Percentiles rank a stretch among this genome's conserved stretches.
phyloP scores from a whole-genome alignment of 2,797 vertebrate genomes.

The Notamacropus eugenii region DNA sequence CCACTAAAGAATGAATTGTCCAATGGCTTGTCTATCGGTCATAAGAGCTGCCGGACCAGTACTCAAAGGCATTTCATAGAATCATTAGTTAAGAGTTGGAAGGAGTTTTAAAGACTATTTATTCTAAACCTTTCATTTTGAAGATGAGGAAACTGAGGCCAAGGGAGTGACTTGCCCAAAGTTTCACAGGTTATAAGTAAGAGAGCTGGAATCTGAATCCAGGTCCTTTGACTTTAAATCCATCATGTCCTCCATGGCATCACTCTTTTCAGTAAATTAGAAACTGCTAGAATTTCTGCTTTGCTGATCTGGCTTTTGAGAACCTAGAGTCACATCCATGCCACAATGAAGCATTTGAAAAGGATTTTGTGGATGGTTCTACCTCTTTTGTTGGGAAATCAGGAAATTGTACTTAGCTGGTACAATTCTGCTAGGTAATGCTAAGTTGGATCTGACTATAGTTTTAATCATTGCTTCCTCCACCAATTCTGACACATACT shows the following conservation, averaged over 20 bases:
- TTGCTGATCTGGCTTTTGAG: neutral
- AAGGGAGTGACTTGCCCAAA: neutral
- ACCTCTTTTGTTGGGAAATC: neutral
- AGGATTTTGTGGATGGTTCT: neutral
- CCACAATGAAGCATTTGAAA: neutral
- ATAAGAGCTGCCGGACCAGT: neutral
- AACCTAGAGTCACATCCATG: neutral
- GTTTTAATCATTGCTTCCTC: neutral
- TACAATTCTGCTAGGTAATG: neutral
- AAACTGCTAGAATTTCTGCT: neutral
- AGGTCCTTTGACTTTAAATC: neutral
- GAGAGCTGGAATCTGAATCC: neutral
- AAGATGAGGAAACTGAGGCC: neutral
- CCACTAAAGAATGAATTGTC: neutral
- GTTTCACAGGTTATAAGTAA: neutral
- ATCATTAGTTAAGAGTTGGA: neutral
- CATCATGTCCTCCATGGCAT: neutral
- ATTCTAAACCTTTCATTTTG: neutral
- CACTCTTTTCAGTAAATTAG: neutral
- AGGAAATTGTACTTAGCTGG: neutral
- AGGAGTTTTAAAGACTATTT: neutral
- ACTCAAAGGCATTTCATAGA: neutral
- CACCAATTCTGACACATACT: neutral
- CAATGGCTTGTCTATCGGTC: neutral
- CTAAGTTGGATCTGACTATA: neutral